Percentiles rank a stretch among this genome's conserved stretches.
Evolutionary conservation across 1,140 invertebrate genomes (phyloP).

Genomic region (Lepidurus apus): DNA sequence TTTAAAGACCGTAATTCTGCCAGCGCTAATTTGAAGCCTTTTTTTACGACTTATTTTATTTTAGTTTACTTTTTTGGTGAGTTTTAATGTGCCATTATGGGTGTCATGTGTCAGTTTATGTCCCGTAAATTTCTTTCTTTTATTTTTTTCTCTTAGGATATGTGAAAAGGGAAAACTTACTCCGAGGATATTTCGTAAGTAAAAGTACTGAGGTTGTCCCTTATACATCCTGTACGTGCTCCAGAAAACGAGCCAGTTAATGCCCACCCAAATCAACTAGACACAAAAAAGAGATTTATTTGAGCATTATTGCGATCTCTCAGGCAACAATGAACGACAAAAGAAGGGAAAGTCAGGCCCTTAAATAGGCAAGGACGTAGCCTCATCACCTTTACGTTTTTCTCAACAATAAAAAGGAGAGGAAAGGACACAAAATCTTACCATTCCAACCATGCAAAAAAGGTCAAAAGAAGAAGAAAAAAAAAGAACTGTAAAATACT

Average conservation of each 20-base stretch:
- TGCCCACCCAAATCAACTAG: slow-evolving; percentile 27
- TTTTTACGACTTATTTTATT: too few relatives aligned
- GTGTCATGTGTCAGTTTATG: neutral
- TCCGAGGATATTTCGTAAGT: slow-evolving; percentile 30
- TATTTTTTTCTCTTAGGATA: neutral
- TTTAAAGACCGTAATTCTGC: neutral
- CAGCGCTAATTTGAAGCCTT: neutral
- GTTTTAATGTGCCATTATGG: too few relatives aligned
- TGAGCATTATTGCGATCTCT: neutral
- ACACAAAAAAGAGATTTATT: neutral
- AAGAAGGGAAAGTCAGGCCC: neutral
- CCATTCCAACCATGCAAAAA: neutral
- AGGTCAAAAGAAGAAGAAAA: neutral
- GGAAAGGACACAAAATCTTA: neutral
- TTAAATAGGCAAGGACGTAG: slow-evolving; percentile 14
- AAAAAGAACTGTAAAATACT: slow-evolving; percentile 1
- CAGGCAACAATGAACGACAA: neutral
- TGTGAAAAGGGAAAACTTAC: slow-evolving; percentile 25
- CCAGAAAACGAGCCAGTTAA: slow-evolving; percentile 33
- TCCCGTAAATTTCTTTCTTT: neutral
- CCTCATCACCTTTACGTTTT: slow-evolving; percentile 10
- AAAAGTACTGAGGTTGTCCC: slow-evolving; percentile 31
- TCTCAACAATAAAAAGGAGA: neutral
- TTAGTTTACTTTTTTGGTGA: too few relatives aligned
- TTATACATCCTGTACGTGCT: slow-evolving; percentile 33